Evolutionary conservation across 2,113 vertebrate genomes (phyloP), one percentile per base, ranked within the genome.

Genomic region (Triplophysa rosa): DNA sequence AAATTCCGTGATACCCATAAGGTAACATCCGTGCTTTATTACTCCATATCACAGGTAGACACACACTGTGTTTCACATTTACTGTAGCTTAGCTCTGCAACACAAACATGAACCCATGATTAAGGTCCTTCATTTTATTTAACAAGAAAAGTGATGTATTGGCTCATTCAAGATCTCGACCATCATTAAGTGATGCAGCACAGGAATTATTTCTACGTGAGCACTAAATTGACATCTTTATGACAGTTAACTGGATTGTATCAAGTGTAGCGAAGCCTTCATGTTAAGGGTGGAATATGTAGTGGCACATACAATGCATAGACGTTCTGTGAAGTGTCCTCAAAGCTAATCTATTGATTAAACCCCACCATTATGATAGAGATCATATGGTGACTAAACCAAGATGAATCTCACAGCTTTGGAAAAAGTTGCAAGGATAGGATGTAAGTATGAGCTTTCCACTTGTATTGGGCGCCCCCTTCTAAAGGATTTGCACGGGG

Each of bases 321-420:
- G 96, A 98, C 96, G 94, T 96, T 92, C 95, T 99, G 98, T 98
- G 95, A 96, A 92, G 95, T 98, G 97, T 96, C 97, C 93, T 93
- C 94, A 96, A 98, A 98, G 96, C 97, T 99, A 99, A 99, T 98
- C 96, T 99, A 98, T 99, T 99, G 95, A 99, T 99, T 99, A 98
- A 99, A 97, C 97, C 97, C 98, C 97, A 98, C 97, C 97, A 99
- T 98, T 99, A 99, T 99, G 97, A 98, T 99, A 99, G 98, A 99
- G 97, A 98, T 99, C 98, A 99, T 99, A 98, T 99, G 98, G 98
- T 99, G 98, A 99, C 97, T 98, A 99, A 99, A 99, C 96, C 98
- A 97, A 99, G 98, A 99, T 99, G 97, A 98, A 99, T 96, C 96
- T 95, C 95, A 96, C 96, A 98, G 96, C 98, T 99, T 99, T 93